Evolutionary conservation across 53 echinoderm and acorn worm species (phyloP).

Genomic region (Glandiceps talaboti): DNA sequence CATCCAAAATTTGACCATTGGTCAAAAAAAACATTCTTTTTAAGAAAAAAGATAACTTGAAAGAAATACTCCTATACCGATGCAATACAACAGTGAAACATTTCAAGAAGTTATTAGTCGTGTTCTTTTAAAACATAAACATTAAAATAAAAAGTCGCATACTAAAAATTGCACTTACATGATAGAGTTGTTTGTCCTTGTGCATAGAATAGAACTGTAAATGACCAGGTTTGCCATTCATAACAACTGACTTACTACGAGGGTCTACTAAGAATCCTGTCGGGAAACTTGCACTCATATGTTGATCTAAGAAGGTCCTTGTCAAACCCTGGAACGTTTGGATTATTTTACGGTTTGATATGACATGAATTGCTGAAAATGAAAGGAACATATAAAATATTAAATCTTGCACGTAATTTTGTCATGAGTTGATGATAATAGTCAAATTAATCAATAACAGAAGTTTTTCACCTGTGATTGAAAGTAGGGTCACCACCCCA

Average conservation of each 20-base stretch:
- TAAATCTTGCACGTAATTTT: not conserved
- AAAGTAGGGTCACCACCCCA: not conserved
- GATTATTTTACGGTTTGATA: slow-evolving; percentile 34
- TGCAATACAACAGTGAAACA: too few species aligned
- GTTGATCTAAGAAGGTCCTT: slow-evolving; percentile 36
- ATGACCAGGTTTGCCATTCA: slow-evolving; percentile 69
- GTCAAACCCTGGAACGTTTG: slow-evolving; percentile 78
- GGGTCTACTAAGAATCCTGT: slow-evolving; percentile 66
- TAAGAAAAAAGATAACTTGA: too few species aligned
- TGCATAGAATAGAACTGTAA: slow-evolving; percentile 78
- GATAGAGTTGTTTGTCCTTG: slow-evolving; percentile 55
- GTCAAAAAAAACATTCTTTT: too few species aligned
- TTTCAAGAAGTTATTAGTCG: too few species aligned
- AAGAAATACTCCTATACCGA: too few species aligned
- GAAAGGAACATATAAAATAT: too few species aligned
- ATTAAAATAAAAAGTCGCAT: too few species aligned
- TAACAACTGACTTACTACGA: slow-evolving; percentile 61
- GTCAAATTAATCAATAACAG: too few species aligned
- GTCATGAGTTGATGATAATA: not conserved
- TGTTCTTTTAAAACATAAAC: too few species aligned
- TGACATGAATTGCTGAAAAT: slow-evolving; percentile 67
- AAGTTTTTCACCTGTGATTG: not conserved
- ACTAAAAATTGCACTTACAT: too few species aligned
- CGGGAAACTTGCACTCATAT: slow-evolving; percentile 23
- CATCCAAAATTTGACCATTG: too few species aligned